phyloP scores from a whole-genome alignment of 2,113 vertebrate genomes.

The Notarius lentiginosus region DNA sequence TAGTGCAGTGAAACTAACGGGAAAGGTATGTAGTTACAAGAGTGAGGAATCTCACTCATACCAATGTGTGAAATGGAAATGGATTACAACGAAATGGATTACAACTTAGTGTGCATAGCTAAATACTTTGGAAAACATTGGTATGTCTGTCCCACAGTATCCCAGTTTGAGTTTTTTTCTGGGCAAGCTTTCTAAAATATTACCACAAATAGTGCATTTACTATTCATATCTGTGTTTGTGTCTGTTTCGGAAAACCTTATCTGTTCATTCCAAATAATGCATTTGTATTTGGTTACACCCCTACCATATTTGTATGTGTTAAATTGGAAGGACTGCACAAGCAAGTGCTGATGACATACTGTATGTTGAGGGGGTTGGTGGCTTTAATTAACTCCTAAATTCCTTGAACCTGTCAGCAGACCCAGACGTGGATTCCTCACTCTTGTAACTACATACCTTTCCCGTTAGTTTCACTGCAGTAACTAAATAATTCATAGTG shows the following conservation, averaged over 20 bases:
- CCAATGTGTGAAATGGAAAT: no score
- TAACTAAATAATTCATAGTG: neutral
- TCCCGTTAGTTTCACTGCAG: neutral
- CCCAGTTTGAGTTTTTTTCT: neutral
- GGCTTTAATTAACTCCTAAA: conserved; percentile 10
- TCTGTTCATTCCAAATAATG: neutral
- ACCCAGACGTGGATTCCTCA: neutral
- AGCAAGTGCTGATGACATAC: neutral
- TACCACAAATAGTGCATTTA: neutral
- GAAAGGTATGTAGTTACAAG: no score
- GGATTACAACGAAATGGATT: conserved; percentile 38
- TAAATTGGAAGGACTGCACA: neutral
- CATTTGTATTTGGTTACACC: neutral
- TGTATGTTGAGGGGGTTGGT: neutral
- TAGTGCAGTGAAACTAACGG: no score
- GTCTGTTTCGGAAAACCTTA: neutral
- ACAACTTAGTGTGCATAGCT: conserved; percentile 30
- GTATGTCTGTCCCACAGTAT: neutral
- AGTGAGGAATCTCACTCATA: no score
- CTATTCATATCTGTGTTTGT: neutral
- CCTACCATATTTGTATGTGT: neutral
- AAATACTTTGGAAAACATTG: conserved; percentile 35
- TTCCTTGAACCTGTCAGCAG: neutral
- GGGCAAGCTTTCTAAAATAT: neutral
- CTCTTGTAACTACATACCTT: conserved; percentile 12